A percentile compares a stretch with the other conserved stretches of the same genome.
Evolutionary conservation across 2,888 invertebrate genomes (phyloP).

Genomic region (Beris chalybata): DNA sequence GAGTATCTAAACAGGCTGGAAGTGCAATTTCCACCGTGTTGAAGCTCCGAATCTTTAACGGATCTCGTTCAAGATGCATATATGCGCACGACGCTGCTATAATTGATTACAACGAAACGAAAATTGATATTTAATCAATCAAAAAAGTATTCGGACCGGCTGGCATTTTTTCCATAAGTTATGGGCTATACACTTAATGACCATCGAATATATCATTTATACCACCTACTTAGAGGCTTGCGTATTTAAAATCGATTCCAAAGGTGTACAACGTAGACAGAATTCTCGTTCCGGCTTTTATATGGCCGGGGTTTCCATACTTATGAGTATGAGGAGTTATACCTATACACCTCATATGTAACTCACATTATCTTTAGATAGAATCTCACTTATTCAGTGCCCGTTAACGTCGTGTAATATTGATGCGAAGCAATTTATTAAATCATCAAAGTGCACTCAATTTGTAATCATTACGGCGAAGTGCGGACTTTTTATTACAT

Average conservation of each 20-base stretch:
- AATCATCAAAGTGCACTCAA: constrained; percentile 37
- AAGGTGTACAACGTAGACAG: constrained; percentile 6
- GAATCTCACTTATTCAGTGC: constrained; percentile 3
- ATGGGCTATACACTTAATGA: constrained; percentile 34
- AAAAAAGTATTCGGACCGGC: constrained; percentile 21
- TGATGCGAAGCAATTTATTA: constrained; percentile 37
- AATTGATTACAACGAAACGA: constrained; percentile 23
- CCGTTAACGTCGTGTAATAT: constrained; percentile 37
- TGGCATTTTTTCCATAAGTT: constrained; percentile 10
- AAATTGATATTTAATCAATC: constrained; percentile 39
- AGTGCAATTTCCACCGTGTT: too few species aligned
- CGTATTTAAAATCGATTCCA: constrained; percentile 28
- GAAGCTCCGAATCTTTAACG: too few species aligned
- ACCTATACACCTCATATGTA: too few species aligned
- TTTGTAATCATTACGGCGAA: constrained; percentile 38
- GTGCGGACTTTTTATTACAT: constrained; percentile 27
- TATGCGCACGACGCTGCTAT: not conserved
- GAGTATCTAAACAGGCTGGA: too few species aligned
- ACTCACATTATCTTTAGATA: not conserved
- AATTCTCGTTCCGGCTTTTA: too few species aligned
- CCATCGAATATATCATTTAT: constrained; percentile 35
- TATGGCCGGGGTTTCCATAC: too few species aligned
- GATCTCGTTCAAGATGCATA: too few species aligned
- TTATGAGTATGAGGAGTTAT: too few species aligned
- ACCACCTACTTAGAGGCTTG: constrained; percentile 36